Base-by-base conservation (phyloP, 2,888 invertebrate species). In the Pristionchus japonicus region DNA sequence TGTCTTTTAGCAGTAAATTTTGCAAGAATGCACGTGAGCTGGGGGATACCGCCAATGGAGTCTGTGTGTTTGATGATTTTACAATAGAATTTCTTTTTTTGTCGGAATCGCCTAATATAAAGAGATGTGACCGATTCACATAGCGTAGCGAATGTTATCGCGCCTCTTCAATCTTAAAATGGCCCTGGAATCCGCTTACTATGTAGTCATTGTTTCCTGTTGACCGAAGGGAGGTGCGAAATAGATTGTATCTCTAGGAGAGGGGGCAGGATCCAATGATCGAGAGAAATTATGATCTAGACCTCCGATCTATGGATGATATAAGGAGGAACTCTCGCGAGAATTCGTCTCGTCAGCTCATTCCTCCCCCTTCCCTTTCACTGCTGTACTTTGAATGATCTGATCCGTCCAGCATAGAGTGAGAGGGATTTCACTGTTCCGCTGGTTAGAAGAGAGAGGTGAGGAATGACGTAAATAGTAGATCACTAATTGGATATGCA, bases 341-440 rank as follows among this genome's bases (percentile, higher is more conserved):
- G 34, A 70, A 70, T 70, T 34, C 64, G 31, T 64, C 64, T 64
- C 64, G 64, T 64, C 64, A 3, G 70, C 20, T 70, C 70, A 70
- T 23, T 40, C 37, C 20, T 70, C 37, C 37, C 34, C 67, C 23
- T 23, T 3, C 67, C 6, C 70, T 70, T 70, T 70, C 37, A 34
- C 70, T 70, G 7, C 20, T 70, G 70, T 70, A 70, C 70, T 70
- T 70, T 70, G 70, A 34, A 37, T 70, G 70, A 70, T 70, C 70
- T 57, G 57, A 64, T 70, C 70, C 70, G 6, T 57, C 57, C 70
- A 37, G 23, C 70, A 70, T 37, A 70, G 37, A 70, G 13, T 17
- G 37, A 15, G 31, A 31, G 70, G 37, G 37, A 70, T 13, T 70
- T 34, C 34, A 70, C 70, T 70, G 70, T 70, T 70, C 70, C 70